phyloP scores from a whole-genome alignment of 1,140 invertebrate species.

The Acyrthosiphon pisum region DNA sequence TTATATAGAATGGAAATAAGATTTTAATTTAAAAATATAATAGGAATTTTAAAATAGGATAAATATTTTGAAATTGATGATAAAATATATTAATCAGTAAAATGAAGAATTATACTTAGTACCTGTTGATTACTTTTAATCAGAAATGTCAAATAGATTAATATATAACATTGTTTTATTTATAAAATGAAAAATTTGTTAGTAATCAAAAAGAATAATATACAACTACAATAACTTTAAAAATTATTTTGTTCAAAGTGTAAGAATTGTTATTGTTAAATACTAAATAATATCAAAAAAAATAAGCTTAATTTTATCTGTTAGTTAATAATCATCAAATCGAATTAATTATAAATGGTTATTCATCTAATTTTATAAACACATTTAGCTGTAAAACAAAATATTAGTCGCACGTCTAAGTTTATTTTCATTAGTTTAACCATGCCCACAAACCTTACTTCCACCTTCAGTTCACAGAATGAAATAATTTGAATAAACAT shows the following conservation, averaged over 20 bases:
- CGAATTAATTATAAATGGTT: not conserved
- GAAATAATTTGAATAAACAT: conserved; percentile 36
- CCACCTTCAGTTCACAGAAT: conserved; percentile 51
- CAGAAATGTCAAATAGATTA: not conserved
- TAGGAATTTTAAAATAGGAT: not conserved
- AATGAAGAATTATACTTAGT: conserved; percentile 12
- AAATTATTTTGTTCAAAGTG: not conserved
- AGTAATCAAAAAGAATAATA: not conserved
- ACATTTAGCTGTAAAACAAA: not conserved
- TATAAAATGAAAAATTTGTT: not conserved
- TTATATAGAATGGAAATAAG: not conserved
- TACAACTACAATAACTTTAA: not conserved
- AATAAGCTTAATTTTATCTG: conserved; percentile 15
- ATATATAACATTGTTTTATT: not conserved
- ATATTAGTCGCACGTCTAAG: not conserved
- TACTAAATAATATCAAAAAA: not conserved
- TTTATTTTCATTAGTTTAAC: not conserved
- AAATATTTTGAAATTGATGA: not conserved
- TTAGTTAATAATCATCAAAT: conserved; percentile 8
- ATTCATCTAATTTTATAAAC: conserved; percentile 8
- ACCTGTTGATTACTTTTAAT: conserved; percentile 21
- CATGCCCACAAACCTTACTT: conserved; percentile 56
- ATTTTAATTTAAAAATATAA: not conserved
- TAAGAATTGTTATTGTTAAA: conserved; percentile 31
- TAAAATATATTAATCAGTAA: not conserved